These are phyloP conservation scores for Protosalanx chinensis DNA, from an alignment of 2,797 vertebrate species.

Conservation along the genomic window DNA sequence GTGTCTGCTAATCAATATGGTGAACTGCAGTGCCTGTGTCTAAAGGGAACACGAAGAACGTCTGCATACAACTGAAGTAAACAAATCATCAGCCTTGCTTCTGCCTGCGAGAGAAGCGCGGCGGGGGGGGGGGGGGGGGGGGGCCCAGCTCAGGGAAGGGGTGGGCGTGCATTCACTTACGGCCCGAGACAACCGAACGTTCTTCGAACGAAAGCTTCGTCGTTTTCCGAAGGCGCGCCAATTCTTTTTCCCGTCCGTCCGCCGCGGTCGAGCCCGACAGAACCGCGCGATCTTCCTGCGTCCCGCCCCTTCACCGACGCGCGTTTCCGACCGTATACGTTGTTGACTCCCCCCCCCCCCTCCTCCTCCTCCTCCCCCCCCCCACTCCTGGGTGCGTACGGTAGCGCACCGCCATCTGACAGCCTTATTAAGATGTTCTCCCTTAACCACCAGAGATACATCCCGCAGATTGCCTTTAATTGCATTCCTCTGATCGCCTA, in stretches of 20 bases:
- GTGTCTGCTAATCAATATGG: conserved; percentile 60
- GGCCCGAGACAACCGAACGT: too few relatives aligned
- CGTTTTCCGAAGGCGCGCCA: neutral
- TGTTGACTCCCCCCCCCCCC: too few relatives aligned
- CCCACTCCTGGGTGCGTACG: conserved; percentile 29
- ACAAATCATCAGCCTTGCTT: conserved; percentile 32
- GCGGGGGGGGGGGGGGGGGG: too few relatives aligned
- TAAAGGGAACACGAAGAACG: conserved; percentile 38
- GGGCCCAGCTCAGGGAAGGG: too few relatives aligned
- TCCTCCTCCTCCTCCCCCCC: too few relatives aligned
- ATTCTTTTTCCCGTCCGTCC: neutral
- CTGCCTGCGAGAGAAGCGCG: neutral
- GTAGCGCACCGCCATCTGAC: neutral
- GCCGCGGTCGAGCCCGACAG: neutral
- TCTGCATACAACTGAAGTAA: conserved; percentile 35
- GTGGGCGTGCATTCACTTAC: too few relatives aligned
- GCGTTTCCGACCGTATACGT: too few relatives aligned
- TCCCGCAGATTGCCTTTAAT: conserved; percentile 32
- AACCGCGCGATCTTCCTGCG: too few relatives aligned
- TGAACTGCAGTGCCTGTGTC: conserved; percentile 40
- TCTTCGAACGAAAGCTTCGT: too few relatives aligned
- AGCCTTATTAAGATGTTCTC: conserved; percentile 22
- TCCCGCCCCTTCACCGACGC: too few relatives aligned
- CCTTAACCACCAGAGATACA: conserved; percentile 12
- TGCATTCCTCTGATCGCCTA: conserved; percentile 21